Evolutionary conservation across 2,797 vertebrate species (phyloP), one percentile per base, ranked within the genome.

Genomic region (Yasuhikotakia modesta): DNA sequence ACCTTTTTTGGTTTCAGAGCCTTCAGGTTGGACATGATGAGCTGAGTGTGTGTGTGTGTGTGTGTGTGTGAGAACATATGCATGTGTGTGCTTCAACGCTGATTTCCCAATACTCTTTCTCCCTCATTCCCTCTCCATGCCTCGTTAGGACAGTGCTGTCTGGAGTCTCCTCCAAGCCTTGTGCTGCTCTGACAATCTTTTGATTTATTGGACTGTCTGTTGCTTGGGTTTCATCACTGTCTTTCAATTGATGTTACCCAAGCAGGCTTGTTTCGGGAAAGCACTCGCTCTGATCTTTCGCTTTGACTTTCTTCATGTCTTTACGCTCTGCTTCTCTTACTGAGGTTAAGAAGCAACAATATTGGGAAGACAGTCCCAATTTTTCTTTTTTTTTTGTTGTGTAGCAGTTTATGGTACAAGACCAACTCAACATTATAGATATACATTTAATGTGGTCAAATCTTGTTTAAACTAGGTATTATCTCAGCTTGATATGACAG

Each of bases 151-250:
- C 43, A 35, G 11, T 19, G 53, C 53, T 66, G 78, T 83, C 65
- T 77, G 65, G 75, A 77, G 76, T 72, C 64, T 71, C 70, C 71
- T 70, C 67, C 45, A 12, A 73, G 58, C 65, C 17, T 45, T 69
- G 30, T 73, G 52, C 71, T 76, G 71, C 70, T 82, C 73, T 81
- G 82, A 78, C 78, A 70, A 71, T 66, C 65, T 80, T 75, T 68
- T 85, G 79, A 84, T 86, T 81, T 85, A 85, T 84, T 83, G 81
- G 80, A 72, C 27, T 75, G 60, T 84, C 77, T 76, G 65, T 81
- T 81, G 73, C 57, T 80, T 61, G 52, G 53, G 69, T 83, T 85
- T 84, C 82, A 81, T 85, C 80, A 53, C 69, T 30, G 73, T 73
- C 73, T 72, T 82, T 79, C 81, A 75, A 68, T 82, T 79, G 76